These are phyloP conservation scores for Cryptocheilus praepositus DNA, from an alignment of 2,888 invertebrate species.

Conservation along the genomic window DNA sequence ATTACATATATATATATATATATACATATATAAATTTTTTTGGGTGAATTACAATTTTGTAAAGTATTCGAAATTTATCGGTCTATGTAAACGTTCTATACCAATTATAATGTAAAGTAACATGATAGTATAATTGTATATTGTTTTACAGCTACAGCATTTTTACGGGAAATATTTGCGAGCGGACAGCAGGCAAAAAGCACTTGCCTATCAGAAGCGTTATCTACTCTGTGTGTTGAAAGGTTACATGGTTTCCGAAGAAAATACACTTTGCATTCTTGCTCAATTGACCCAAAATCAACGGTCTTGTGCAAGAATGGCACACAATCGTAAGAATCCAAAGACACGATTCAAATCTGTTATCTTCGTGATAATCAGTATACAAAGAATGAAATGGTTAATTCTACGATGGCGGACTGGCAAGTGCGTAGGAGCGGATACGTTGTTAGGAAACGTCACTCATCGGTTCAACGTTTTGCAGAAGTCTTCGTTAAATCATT, in stretches of 20 bases:
- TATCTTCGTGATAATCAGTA: constrained; percentile 78
- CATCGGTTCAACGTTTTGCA: constrained; percentile 48
- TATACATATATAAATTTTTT: too few species aligned
- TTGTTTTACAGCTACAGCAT: constrained; percentile 75
- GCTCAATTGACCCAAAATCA: constrained; percentile 73
- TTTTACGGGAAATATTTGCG: constrained; percentile 83
- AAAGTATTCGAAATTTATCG: too few species aligned
- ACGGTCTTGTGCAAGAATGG: constrained; percentile 50
- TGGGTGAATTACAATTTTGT: too few species aligned
- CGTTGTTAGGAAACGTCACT: constrained; percentile 58
- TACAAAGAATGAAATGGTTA: constrained; percentile 82
- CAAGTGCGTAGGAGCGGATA: constrained; percentile 77
- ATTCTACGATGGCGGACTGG: constrained; percentile 81
- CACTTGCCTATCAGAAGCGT: constrained; percentile 92
- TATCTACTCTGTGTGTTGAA: constrained; percentile 85
- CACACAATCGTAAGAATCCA: constrained; percentile 52
- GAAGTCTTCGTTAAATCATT: constrained; percentile 52
- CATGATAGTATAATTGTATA: too few species aligned
- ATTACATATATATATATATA: too few species aligned
- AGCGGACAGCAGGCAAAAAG: constrained; percentile 90
- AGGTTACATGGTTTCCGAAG: constrained; percentile 77
- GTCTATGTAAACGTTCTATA: too few species aligned
- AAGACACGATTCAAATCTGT: constrained; percentile 75
- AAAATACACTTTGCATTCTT: constrained; percentile 74
- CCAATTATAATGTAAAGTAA: too few species aligned